Percentiles rank a stretch among this genome's conserved stretches.
Conservation (phyloP, 64 coral and sea anemone species). For the Trachythela sp. region DNA sequence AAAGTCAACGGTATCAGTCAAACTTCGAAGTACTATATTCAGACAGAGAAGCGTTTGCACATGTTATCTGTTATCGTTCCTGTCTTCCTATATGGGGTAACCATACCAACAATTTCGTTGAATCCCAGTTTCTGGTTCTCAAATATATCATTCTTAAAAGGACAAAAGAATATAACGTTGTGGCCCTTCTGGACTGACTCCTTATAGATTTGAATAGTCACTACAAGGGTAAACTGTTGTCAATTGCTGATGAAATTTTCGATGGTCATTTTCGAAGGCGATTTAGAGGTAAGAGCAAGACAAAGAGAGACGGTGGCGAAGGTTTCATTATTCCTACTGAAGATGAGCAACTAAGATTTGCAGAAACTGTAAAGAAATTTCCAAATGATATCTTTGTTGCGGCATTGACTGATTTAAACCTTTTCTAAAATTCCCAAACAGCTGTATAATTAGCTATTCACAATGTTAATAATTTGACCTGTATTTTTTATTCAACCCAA, state of each 20-base stretch:
- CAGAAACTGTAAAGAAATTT: neutral
- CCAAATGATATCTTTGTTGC: no score
- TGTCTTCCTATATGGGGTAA: slow-evolving; percentile 61
- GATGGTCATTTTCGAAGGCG: neutral
- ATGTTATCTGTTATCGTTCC: slow-evolving; percentile 56
- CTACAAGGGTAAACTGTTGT: slow-evolving; percentile 58
- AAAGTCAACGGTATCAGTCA: no score
- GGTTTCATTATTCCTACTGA: neutral
- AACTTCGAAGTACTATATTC: slow-evolving; percentile 51
- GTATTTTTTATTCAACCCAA: no score
- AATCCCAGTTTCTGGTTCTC: slow-evolving; percentile 61
- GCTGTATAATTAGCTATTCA: no score
- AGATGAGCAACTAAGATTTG: neutral
- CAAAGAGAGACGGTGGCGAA: neutral
- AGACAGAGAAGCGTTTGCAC: slow-evolving; percentile 66
- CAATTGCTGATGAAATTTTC: slow-evolving; percentile 54
- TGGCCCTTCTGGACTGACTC: slow-evolving; percentile 60
- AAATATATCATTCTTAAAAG: slow-evolving; percentile 63
- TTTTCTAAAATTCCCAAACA: no score
- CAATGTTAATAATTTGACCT: no score
- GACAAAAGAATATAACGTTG: slow-evolving; percentile 62
- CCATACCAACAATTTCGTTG: slow-evolving; percentile 65
- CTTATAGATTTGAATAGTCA: no score
- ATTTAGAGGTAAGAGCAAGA: neutral
- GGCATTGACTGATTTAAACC: no score